Conservation (phyloP, 2,113 vertebrate species). For the Gadus chalcogrammus region DNA sequence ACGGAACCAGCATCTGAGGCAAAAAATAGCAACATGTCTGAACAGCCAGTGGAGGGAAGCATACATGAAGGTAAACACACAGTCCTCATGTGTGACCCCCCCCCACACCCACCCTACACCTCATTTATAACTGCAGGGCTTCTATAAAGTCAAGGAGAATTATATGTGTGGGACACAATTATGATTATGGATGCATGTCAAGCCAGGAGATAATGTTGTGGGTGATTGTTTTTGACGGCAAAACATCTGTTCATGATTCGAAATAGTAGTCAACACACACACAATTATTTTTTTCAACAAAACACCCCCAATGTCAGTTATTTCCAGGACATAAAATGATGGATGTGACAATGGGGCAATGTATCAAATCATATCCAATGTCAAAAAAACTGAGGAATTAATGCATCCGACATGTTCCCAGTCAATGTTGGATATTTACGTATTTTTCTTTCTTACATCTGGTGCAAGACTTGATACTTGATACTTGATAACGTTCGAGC, state of each 20-base stretch:
- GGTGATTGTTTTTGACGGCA: conserved; percentile 35
- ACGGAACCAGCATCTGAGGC: conserved; percentile 51
- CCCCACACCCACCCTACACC: conserved; percentile 3
- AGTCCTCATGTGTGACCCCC: conserved; percentile 15
- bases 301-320: conserved; percentile 28
- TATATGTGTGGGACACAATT: conserved; percentile 40
- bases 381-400: not conserved
- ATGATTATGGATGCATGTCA: conserved; percentile 40
- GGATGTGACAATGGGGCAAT: too few species aligned
- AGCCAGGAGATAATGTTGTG: conserved; percentile 50
- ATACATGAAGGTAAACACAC: conserved; percentile 41
- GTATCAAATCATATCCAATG: too few species aligned
- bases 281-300: too few species aligned
- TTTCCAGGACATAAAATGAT: too few species aligned
- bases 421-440: conserved; percentile 22
- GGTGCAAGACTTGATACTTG: too few species aligned
- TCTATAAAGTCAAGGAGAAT: conserved; percentile 51
- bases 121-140: conserved; percentile 52
- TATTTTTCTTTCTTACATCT: too few species aligned
- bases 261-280: conserved; percentile 29
- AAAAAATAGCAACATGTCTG: conserved; percentile 68
- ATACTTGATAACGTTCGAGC: too few species aligned
- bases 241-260: conserved; percentile 30
- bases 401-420: conserved; percentile 17
- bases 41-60: conserved; percentile 62